phyloP scores from a whole-genome alignment of 2,113 vertebrate genomes.

The Scortum barcoo region DNA sequence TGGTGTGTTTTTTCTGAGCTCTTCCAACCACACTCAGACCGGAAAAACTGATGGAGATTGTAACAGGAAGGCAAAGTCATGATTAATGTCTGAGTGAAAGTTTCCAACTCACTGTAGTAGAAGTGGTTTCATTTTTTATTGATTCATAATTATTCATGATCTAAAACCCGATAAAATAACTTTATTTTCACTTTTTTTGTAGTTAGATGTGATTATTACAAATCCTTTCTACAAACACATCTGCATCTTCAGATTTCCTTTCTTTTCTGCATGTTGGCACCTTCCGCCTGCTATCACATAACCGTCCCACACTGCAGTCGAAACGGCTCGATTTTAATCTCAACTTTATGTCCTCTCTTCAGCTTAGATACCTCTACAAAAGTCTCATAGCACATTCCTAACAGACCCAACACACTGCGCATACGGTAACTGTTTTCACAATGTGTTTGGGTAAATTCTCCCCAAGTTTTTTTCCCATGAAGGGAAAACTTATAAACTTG shows the following conservation, averaged over 20 bases:
- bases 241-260: not conserved
- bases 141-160: not conserved
- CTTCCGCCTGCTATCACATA: slow-evolving; percentile 36
- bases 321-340: slow-evolving; percentile 27
- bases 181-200: not conserved
- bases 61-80: not conserved
- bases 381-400: not conserved
- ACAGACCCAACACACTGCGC: not conserved
- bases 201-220: not conserved
- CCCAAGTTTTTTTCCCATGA: not conserved
- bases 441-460: not conserved
- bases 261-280: slow-evolving; percentile 1
- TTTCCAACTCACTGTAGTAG: not conserved
- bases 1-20: not conserved
- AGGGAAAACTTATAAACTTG: not conserved
- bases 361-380: not conserved
- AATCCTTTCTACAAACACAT: not conserved
- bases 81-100: not conserved
- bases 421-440: not conserved
- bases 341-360: not conserved
- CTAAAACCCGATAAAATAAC: not conserved
- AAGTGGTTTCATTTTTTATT: not conserved
- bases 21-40: not conserved
- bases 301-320: not conserved
- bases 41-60: slow-evolving; percentile 15